Conservation (phyloP, 2,888 invertebrate species). For the Rhorus exstirpatorius region DNA sequence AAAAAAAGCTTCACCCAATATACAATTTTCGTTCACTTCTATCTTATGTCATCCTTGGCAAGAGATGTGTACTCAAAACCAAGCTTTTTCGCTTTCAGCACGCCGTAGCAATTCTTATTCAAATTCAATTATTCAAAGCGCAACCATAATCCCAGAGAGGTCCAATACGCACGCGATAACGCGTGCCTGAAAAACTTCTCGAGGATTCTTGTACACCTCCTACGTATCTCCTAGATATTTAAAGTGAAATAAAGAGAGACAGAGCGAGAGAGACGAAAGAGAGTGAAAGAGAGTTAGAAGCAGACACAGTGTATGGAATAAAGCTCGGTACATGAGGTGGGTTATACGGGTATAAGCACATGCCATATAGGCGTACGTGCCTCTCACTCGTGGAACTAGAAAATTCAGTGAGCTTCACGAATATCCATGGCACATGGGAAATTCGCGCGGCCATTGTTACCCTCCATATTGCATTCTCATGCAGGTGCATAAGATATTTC, state of each 20-base stretch:
- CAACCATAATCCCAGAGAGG: constrained; percentile 50
- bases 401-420: constrained; percentile 64
- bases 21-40: background rate
- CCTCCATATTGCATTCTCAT: constrained; percentile 59
- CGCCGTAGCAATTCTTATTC: constrained; percentile 53
- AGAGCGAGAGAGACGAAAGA: constrained; percentile 64
- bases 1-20: background rate
- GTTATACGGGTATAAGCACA: constrained; percentile 10
- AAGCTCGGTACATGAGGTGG: constrained; percentile 30
- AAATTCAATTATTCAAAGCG: constrained; percentile 67
- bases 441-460: constrained; percentile 65
- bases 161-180: constrained; percentile 53
- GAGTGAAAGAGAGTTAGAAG: constrained; percentile 64
- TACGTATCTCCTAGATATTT: constrained; percentile 3
- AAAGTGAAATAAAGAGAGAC: constrained; percentile 60
- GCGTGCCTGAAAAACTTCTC: constrained; percentile 43
- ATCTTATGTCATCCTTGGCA: background rate
- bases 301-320: constrained; percentile 67
- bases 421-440: constrained; percentile 65
- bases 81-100: constrained; percentile 11
- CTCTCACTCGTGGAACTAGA: constrained; percentile 47
- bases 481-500: constrained; percentile 65
- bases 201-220: constrained; percentile 39
- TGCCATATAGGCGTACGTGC: constrained; percentile 32
- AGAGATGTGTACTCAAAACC: constrained; percentile 10